phyloP scores from a whole-genome alignment of 1,140 invertebrate genomes.

The Phymastichus coffea region DNA sequence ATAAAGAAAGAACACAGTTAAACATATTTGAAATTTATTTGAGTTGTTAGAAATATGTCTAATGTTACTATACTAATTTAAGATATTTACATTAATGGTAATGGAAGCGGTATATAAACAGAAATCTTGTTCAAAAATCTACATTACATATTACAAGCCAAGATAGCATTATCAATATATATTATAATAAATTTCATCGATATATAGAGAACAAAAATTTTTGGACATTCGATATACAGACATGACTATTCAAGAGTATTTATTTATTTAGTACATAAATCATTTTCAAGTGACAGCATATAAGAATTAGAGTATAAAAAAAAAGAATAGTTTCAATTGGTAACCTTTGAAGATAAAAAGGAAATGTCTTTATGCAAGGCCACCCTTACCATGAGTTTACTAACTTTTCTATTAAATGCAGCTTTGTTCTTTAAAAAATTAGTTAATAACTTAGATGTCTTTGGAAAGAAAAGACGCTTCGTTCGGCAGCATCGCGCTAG shows the following conservation, averaged over 20 bases:
- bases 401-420: not conserved
- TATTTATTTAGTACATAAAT: not conserved
- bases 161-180: not conserved
- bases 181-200: not conserved
- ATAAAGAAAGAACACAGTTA: too few relatives aligned
- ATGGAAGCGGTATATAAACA: constrained; percentile 10
- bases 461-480: constrained; percentile 21
- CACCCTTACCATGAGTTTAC: constrained; percentile 1
- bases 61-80: constrained; percentile 12
- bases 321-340: constrained; percentile 5
- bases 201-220: constrained; percentile 20
- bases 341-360: constrained; percentile 13
- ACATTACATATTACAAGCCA: not conserved
- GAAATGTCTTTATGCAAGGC: constrained; percentile 2
- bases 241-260: constrained; percentile 10
- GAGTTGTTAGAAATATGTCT: constrained; percentile 1
- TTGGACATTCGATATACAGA: constrained; percentile 4
- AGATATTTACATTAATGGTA: constrained; percentile 13
- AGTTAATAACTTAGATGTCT: constrained; percentile 12
- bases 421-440: constrained; percentile 1
- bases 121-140: constrained; percentile 3
- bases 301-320: not conserved
- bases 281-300: not conserved
- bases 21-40: not conserved
- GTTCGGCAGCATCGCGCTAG: not conserved